These are phyloP conservation scores for Nephrotoma guestfalica DNA, from an alignment of 2,888 invertebrate genomes.

Conservation along the genomic window DNA sequence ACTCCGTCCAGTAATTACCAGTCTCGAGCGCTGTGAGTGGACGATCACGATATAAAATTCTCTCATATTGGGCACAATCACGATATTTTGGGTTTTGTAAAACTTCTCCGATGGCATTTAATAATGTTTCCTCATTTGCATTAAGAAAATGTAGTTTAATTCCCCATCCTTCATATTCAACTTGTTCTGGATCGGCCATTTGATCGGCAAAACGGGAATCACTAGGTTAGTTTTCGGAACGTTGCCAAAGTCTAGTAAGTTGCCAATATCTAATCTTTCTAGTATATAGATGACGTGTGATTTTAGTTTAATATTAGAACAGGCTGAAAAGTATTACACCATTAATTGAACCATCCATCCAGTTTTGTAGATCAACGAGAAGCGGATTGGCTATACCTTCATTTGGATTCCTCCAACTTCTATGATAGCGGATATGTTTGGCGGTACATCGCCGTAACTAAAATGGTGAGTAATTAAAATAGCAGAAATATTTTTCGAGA, in stretches of 20 bases:
- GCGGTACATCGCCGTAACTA: not conserved
- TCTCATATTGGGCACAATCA: not conserved
- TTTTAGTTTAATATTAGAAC: not conserved
- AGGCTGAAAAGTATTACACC: not conserved
- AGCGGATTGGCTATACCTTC: not conserved
- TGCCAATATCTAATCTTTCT: too few species aligned
- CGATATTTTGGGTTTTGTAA: not conserved
- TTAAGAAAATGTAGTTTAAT: not conserved
- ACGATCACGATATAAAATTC: not conserved
- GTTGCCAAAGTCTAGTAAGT: too few species aligned
- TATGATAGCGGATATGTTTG: not conserved
- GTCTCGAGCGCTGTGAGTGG: not conserved
- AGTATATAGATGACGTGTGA: slow-evolving; percentile 2
- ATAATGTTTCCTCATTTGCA: not conserved
- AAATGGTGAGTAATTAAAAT: slow-evolving; percentile 1
- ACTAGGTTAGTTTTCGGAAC: slow-evolving; percentile 17
- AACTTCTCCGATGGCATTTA: not conserved
- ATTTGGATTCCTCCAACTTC: not conserved
- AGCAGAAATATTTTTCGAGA: not conserved
- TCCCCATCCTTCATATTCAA: not conserved
- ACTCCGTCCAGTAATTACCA: not conserved
- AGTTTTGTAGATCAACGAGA: slow-evolving; percentile 14
- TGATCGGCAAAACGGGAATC: not conserved
- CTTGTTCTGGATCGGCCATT: not conserved
- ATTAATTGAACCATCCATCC: slow-evolving; percentile 11